phyloP scores from a whole-genome alignment of 2,113 vertebrate species.

The Pachycephala philippinensis region DNA sequence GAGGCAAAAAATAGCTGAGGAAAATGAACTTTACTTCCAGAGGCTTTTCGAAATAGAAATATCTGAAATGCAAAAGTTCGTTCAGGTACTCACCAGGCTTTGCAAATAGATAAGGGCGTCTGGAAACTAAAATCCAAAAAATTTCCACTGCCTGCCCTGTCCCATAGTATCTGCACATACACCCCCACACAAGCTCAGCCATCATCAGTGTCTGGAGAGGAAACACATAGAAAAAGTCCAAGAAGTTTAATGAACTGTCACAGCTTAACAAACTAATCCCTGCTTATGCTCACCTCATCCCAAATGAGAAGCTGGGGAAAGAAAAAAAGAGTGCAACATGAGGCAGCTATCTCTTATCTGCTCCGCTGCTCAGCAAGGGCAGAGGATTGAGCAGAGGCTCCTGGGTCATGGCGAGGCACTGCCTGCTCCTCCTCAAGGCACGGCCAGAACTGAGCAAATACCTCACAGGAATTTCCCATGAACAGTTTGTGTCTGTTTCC shows the following conservation, averaged over 20 bases:
- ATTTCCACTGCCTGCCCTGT: background rate
- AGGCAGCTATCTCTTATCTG: conserved; percentile 24
- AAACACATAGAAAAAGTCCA: background rate
- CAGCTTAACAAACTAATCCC: conserved; percentile 54
- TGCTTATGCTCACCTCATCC: conserved; percentile 45
- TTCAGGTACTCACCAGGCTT: background rate
- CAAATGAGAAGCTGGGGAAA: background rate
- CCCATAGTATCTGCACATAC: background rate
- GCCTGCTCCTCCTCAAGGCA: background rate
- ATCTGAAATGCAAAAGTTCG: background rate
- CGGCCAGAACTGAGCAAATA: background rate
- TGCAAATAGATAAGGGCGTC: background rate
- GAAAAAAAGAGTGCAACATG: background rate
- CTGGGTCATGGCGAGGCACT: rapidly evolving
- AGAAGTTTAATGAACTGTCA: conserved; percentile 53
- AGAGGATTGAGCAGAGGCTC: background rate
- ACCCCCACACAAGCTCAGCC: background rate
- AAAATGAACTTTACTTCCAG: background rate
- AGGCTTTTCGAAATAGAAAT: background rate
- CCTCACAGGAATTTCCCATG: background rate
- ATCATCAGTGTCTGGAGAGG: background rate
- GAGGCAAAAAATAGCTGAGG: background rate
- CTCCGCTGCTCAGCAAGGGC: background rate
- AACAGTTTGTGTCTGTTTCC: background rate
- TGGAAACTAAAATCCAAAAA: background rate